phyloP scores from a whole-genome alignment of 2,113 vertebrate genomes.

The Nothoprocta perdicaria region DNA sequence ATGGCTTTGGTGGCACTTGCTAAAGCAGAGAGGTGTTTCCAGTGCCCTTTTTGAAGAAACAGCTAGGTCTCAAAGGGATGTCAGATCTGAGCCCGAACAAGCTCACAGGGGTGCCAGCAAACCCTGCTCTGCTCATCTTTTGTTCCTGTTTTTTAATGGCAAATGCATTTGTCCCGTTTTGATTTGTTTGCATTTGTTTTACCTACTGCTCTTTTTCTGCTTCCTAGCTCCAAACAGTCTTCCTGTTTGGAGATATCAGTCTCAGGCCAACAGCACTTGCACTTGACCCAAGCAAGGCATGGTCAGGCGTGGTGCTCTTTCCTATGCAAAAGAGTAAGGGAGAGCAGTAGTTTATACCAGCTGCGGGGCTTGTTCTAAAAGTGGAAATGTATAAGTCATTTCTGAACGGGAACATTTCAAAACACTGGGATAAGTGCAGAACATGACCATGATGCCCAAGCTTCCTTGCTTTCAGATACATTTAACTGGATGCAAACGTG shows the following conservation, averaged over 20 bases:
- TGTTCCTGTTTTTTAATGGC: neutral
- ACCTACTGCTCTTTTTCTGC: neutral
- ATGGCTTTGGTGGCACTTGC: neutral
- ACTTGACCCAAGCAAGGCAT: neutral
- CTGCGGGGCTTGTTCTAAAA: neutral
- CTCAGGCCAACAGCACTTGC: neutral
- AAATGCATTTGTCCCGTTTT: neutral
- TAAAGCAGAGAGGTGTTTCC: neutral
- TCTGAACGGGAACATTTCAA: neutral
- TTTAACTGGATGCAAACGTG: neutral
- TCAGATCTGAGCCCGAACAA: neutral
- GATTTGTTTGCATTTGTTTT: neutral
- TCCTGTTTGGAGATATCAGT: neutral
- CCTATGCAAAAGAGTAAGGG: neutral
- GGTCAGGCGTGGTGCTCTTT: neutral
- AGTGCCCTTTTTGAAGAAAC: neutral
- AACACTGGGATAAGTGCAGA: neutral
- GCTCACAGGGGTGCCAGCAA: neutral
- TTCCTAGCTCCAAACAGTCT: neutral
- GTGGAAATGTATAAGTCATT: neutral
- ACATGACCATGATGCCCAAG: neutral
- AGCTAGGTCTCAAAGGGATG: neutral
- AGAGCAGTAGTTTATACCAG: neutral
- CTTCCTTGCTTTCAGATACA: neutral
- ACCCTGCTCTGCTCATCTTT: neutral